A percentile compares a stretch with the other conserved stretches of the same genome.
phyloP scores from a whole-genome alignment of 2,888 invertebrate species.

The Drosophila dives region DNA sequence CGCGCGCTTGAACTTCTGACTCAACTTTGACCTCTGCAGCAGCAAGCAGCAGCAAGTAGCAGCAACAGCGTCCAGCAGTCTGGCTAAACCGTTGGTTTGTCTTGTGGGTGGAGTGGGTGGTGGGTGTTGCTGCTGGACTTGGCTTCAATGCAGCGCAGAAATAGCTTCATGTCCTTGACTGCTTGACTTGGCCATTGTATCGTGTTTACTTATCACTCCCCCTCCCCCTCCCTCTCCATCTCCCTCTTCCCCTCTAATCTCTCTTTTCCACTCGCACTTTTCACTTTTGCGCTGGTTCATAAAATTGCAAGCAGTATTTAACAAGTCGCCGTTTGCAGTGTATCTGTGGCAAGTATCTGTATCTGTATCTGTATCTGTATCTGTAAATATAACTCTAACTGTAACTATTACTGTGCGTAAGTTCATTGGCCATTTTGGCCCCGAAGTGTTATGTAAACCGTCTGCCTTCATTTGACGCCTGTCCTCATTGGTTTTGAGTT shows the following conservation, averaged over 20 bases:
- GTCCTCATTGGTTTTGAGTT: constrained; percentile 42
- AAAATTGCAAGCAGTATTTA: constrained; percentile 68
- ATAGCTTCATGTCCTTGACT: constrained; percentile 75
- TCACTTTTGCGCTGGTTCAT: constrained; percentile 72
- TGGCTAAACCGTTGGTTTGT: constrained; percentile 10
- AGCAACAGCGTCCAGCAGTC: constrained; percentile 34
- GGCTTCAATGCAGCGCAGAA: constrained; percentile 48
- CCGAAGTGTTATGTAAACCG: constrained; percentile 63
- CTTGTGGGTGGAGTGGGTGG: not conserved
- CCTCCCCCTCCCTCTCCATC: not conserved
- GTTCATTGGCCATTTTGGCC: constrained; percentile 63
- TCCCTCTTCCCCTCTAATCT: constrained; percentile 8
- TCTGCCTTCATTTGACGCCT: constrained; percentile 48
- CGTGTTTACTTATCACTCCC: constrained; percentile 38
- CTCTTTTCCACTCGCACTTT: constrained; percentile 46
- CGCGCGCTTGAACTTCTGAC: constrained; percentile 58
- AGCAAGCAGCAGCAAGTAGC: not conserved
- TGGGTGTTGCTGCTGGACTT: not conserved
- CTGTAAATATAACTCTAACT: not conserved
- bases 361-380: not conserved
- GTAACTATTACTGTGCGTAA: constrained; percentile 16
- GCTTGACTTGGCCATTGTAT: constrained; percentile 61
- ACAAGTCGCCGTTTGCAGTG: constrained; percentile 29
- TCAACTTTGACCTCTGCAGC: constrained; percentile 63
- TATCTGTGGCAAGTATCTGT: constrained; percentile 27